Conservation (phyloP, 2,888 invertebrate genomes). For the Xestobium rufovillosum region DNA sequence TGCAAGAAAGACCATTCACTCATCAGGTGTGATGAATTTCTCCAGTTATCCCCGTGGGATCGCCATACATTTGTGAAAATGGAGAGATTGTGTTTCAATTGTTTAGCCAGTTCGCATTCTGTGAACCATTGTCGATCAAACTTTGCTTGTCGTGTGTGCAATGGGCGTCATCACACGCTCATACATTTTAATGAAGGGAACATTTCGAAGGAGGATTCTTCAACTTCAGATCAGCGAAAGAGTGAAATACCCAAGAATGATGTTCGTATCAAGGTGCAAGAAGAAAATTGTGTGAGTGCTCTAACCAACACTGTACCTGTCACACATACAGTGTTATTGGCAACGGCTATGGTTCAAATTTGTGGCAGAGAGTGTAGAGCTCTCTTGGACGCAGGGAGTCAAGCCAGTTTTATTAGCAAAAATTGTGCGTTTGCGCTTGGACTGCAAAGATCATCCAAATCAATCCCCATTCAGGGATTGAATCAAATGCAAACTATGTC, state of each 20-base stretch:
- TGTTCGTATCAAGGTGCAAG: too few relatives aligned
- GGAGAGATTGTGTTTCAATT: slow-evolving; percentile 2
- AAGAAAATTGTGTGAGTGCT: too few relatives aligned
- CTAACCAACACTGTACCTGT: too few relatives aligned
- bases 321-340: too few relatives aligned
- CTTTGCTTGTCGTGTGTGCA: too few relatives aligned
- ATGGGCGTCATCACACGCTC: too few relatives aligned
- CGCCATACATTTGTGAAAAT: not conserved
- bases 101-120: slow-evolving; percentile 1
- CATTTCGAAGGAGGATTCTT: too few relatives aligned
- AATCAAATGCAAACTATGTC: too few relatives aligned
- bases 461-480: not conserved
- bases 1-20: slow-evolving; percentile 1
- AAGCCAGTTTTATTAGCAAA: slow-evolving; percentile 1
- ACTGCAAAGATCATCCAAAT: not conserved
- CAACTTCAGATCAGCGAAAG: too few relatives aligned
- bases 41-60: not conserved
- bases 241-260: too few relatives aligned
- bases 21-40: not conserved
- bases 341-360: not conserved
- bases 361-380: not conserved
- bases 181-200: too few relatives aligned
- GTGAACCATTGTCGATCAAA: too few relatives aligned
- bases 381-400: not conserved
- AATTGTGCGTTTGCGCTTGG: not conserved